phyloP scores from a whole-genome alignment of 2,888 invertebrate genomes.

The Epirrhoe tristata region DNA sequence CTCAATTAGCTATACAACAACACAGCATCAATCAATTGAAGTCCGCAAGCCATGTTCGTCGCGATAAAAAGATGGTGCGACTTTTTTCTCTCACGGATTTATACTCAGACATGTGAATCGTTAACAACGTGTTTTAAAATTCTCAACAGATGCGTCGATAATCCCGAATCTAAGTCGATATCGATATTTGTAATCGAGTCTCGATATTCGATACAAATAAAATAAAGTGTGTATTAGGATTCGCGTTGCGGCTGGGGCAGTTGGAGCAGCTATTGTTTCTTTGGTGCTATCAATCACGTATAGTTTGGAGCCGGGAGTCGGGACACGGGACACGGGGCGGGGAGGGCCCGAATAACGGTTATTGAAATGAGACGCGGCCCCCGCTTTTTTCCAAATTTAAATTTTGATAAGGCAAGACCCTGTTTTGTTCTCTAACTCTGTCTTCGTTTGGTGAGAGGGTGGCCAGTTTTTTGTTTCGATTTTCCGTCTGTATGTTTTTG shows the following conservation, averaged over 20 bases:
- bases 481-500: conserved; percentile 68
- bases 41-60: conserved; percentile 36
- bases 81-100: conserved; percentile 46
- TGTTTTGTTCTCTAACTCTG: conserved; percentile 80
- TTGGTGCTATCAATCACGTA: conserved; percentile 81
- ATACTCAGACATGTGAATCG: conserved; percentile 51
- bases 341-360: conserved; percentile 79
- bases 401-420: conserved; percentile 84
- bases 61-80: conserved; percentile 43
- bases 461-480: conserved; percentile 73
- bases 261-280: conserved; percentile 81
- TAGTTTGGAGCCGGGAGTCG: conserved; percentile 61
- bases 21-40: conserved; percentile 42
- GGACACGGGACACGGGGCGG: conserved; percentile 48
- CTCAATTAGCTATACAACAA: conserved; percentile 43
- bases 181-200: conserved; percentile 77
- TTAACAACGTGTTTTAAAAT: conserved; percentile 61
- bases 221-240: conserved; percentile 84
- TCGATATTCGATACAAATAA: conserved; percentile 81
- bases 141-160: conserved; percentile 68
- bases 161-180: conserved; percentile 76
- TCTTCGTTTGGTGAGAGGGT: conserved; percentile 72
- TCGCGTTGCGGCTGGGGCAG: conserved; percentile 74
- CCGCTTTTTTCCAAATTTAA: conserved; percentile 85
- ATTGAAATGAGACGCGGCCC: conserved; percentile 83